These are phyloP conservation scores for Ceratothoa steindachneri DNA, from an alignment of 2,888 invertebrate genomes.

Conservation along the genomic window DNA sequence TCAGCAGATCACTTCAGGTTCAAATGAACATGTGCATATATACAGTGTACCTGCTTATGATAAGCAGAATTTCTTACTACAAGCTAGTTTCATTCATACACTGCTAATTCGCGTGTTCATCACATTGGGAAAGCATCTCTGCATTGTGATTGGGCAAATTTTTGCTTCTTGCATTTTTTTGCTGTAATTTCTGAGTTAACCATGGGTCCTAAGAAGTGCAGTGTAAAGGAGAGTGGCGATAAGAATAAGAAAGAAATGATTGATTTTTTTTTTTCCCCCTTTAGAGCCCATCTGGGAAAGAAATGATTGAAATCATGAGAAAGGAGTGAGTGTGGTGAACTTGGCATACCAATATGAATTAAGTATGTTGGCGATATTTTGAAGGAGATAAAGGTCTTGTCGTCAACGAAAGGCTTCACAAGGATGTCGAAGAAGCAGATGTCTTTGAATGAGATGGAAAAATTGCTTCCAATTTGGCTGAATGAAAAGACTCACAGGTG, in stretches of 20 bases:
- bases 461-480: no score
- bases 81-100: background rate
- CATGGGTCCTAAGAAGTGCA: background rate
- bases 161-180: background rate
- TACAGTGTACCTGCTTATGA: no score
- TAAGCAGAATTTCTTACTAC: background rate
- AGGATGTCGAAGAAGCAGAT: background rate
- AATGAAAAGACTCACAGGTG: constrained; percentile 36
- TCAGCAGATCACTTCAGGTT: no score
- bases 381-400: background rate
- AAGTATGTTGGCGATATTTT: background rate
- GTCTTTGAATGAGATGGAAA: background rate
- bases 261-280: no score
- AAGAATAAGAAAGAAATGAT: background rate
- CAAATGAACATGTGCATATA: no score
- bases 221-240: background rate
- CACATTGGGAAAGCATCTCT: background rate
- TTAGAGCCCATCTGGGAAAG: no score
- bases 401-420: no score
- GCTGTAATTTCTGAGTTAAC: background rate
- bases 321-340: background rate
- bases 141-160: background rate
- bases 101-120: background rate
- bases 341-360: background rate
- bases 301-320: no score